Conservation (phyloP, 2,797 vertebrate genomes). For the Sciaenops ocellatus region DNA sequence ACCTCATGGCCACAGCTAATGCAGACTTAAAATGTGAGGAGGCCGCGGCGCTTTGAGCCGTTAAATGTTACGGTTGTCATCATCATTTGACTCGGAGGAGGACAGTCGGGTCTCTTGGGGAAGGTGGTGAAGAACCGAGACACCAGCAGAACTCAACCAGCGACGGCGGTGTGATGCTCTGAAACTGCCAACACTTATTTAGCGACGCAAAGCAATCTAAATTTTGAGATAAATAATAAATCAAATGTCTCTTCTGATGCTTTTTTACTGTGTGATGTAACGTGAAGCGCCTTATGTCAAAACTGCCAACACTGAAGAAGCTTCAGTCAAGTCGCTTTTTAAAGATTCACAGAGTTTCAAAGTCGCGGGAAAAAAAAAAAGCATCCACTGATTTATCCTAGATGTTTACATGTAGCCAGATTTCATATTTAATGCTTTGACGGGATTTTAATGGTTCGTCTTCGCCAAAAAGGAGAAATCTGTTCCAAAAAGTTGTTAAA, state of each 20-base stretch:
- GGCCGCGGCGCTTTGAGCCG: neutral
- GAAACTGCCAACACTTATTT: neutral
- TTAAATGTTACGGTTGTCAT: slow-evolving; percentile 47
- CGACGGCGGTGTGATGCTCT: neutral
- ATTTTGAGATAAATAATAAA: neutral
- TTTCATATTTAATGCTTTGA: too few relatives aligned
- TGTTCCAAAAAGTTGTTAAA: too few relatives aligned
- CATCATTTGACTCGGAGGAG: slow-evolving; percentile 42
- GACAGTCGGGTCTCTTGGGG: slow-evolving; percentile 2
- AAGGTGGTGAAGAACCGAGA: neutral
- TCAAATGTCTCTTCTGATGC: neutral
- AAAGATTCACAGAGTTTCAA: too few relatives aligned
- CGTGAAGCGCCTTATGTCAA: neutral
- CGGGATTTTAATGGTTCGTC: too few relatives aligned
- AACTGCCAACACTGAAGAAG: too few relatives aligned
- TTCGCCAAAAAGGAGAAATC: too few relatives aligned
- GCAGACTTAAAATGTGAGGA: slow-evolving; percentile 19
- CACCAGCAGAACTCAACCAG: neutral
- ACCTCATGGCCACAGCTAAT: slow-evolving; percentile 28
- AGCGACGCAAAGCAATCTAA: neutral
- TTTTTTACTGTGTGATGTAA: too few relatives aligned
- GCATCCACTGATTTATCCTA: too few relatives aligned
- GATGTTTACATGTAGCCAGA: too few relatives aligned
- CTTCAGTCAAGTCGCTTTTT: too few relatives aligned
- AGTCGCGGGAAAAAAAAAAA: too few relatives aligned